phyloP scores from a whole-genome alignment of 2,888 invertebrate species.

The Nemotelus nigrinus region DNA sequence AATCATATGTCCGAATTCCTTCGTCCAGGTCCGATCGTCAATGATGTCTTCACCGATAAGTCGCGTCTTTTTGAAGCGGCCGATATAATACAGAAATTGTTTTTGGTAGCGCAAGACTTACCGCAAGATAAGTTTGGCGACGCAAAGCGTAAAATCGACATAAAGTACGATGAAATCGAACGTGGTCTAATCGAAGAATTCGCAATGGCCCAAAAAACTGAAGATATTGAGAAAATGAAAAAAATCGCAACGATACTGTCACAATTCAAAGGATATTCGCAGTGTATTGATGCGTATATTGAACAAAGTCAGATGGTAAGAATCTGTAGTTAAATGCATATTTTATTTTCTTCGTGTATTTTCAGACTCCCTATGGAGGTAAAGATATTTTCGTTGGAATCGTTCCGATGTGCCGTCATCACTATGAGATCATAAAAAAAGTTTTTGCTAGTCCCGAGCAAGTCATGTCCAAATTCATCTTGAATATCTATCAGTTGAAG shows the following conservation, averaged over 20 bases:
- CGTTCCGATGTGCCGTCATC: constrained; percentile 87
- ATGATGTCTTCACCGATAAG: constrained; percentile 87
- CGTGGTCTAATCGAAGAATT: constrained; percentile 93
- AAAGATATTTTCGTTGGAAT: constrained; percentile 93
- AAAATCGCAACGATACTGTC: constrained; percentile 90
- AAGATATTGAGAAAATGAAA: constrained; percentile 90
- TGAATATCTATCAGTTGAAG: constrained; percentile 93
- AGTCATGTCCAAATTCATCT: constrained; percentile 97
- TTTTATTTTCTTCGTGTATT: constrained; percentile 48
- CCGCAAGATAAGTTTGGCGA: constrained; percentile 87
- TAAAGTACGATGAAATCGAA: constrained; percentile 91
- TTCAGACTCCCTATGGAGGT: constrained; percentile 82
- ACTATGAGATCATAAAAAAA: constrained; percentile 82
- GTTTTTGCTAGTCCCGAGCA: constrained; percentile 96
- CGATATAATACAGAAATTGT: constrained; percentile 95
- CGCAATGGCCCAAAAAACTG: constrained; percentile 85
- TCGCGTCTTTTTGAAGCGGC: constrained; percentile 87
- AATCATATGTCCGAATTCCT: constrained; percentile 93
- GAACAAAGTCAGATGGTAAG: constrained; percentile 92
- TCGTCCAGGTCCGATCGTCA: constrained; percentile 83
- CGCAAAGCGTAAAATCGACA: constrained; percentile 84
- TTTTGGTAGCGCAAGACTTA: constrained; percentile 94
- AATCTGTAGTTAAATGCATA: constrained; percentile 8
- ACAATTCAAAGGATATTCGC: constrained; percentile 96
- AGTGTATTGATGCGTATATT: constrained; percentile 96